phyloP scores from a whole-genome alignment of 2,797 vertebrate genomes.

The Takifugu ocellatus region DNA sequence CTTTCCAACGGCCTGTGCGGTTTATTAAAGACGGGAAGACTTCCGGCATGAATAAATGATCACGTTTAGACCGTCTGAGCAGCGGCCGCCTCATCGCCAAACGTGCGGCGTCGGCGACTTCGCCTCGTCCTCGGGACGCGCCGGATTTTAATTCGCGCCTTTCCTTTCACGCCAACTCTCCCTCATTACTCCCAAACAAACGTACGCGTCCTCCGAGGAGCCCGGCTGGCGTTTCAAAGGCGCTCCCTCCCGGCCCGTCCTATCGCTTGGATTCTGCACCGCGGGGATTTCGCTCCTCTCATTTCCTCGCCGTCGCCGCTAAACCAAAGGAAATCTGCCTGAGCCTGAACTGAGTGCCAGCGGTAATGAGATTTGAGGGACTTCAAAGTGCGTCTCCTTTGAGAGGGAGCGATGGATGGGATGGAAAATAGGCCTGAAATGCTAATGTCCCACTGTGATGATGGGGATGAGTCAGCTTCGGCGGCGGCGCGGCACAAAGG shows the following conservation, averaged over 20 bases:
- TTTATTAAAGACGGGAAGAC: too few relatives aligned
- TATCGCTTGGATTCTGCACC: conserved; percentile 55
- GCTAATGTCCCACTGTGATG: conserved; percentile 63
- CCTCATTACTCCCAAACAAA: conserved; percentile 58
- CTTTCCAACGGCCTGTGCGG: too few relatives aligned
- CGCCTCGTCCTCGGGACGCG: too few relatives aligned
- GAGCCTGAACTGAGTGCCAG: conserved; percentile 43
- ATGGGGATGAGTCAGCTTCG: conserved; percentile 61
- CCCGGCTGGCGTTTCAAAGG: conserved; percentile 42
- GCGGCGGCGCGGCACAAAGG: conserved; percentile 53
- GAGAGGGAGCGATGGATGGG: conserved; percentile 61
- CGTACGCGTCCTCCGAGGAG: conserved; percentile 32
- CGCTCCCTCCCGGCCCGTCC: conserved; percentile 26
- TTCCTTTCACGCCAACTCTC: conserved; percentile 28
- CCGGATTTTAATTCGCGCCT: too few relatives aligned
- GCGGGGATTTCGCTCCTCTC: conserved; percentile 62
- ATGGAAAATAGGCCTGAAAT: conserved; percentile 68
- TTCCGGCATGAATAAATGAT: too few relatives aligned
- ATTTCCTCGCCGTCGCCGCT: conserved; percentile 41
- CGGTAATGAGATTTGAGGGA: conserved; percentile 78
- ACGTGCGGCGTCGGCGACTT: too few relatives aligned
- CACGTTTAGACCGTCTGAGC: too few relatives aligned
- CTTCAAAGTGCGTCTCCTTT: conserved; percentile 73
- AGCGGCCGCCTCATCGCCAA: too few relatives aligned
- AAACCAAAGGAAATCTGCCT: conserved; percentile 61